These are phyloP conservation scores for Sebastes alutus DNA, from an alignment of 2,797 vertebrate genomes.

Conservation along the genomic window DNA sequence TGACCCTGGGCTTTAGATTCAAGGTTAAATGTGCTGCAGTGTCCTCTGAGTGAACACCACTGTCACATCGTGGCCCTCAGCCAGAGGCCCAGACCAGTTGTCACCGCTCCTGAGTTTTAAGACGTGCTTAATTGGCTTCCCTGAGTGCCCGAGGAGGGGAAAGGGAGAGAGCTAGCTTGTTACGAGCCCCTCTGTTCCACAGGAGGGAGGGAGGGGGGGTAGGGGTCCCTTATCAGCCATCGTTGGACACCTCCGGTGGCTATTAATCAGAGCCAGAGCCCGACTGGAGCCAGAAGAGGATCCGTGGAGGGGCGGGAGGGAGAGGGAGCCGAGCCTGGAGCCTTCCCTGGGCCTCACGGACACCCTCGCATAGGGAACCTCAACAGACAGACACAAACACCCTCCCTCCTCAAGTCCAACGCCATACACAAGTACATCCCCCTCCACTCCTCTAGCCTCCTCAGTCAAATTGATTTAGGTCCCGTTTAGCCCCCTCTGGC, in stretches of 20 bases:
- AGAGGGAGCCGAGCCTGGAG: slow-evolving; percentile 52
- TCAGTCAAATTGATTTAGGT: slow-evolving; percentile 90
- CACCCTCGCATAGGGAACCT: slow-evolving; percentile 55
- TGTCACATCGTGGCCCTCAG: slow-evolving; percentile 51
- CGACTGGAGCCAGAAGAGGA: slow-evolving; percentile 87
- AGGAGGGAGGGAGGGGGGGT: slow-evolving; percentile 51
- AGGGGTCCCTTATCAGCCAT: slow-evolving; percentile 86
- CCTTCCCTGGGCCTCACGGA: slow-evolving; percentile 64
- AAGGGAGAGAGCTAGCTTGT: slow-evolving; percentile 65
- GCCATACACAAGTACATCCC: slow-evolving; percentile 58
- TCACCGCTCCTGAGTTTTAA: slow-evolving; percentile 76
- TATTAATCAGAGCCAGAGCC: slow-evolving; percentile 91
- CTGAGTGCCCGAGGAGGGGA: slow-evolving; percentile 61
- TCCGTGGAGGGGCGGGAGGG: slow-evolving; percentile 62
- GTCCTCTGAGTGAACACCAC: slow-evolving; percentile 53
- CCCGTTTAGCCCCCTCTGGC: slow-evolving; percentile 67
- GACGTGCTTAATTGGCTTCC: slow-evolving; percentile 79
- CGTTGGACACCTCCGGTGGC: slow-evolving; percentile 91
- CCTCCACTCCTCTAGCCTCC: slow-evolving; percentile 75
- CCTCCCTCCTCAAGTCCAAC: slow-evolving; percentile 79
- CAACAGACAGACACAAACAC: slow-evolving; percentile 72
- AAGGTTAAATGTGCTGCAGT: slow-evolving; percentile 57
- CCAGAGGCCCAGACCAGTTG: slow-evolving; percentile 73
- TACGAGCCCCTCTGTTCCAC: slow-evolving; percentile 65
- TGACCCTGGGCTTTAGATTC: slow-evolving; percentile 56